phyloP scores from a whole-genome alignment of 2,113 vertebrate genomes.

The Oreotrochilus melanogaster region DNA sequence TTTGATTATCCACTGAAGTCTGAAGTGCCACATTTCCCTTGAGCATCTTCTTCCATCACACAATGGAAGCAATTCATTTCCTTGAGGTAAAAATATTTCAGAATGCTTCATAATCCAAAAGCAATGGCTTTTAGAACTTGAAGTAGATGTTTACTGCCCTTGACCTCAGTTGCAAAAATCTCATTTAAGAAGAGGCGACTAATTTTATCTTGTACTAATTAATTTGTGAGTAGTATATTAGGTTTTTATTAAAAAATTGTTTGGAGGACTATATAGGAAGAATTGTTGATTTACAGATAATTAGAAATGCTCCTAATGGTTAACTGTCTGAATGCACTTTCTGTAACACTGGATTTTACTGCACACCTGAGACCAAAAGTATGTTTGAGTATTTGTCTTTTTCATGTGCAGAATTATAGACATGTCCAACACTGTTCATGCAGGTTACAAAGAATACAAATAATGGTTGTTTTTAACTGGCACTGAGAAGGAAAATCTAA shows the following conservation, averaged over 20 bases:
- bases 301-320: slow-evolving; percentile 33
- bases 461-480: neutral
- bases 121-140: slow-evolving; percentile 17
- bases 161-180: slow-evolving; percentile 58
- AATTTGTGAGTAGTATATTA: slow-evolving; percentile 49
- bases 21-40: slow-evolving; percentile 15
- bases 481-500: neutral
- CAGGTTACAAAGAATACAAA: neutral
- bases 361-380: slow-evolving; percentile 27
- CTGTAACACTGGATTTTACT: slow-evolving; percentile 25
- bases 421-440: neutral
- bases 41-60: slow-evolving; percentile 1
- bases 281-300: slow-evolving; percentile 64
- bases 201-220: slow-evolving; percentile 52
- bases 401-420: neutral
- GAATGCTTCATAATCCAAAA: neutral
- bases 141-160: slow-evolving; percentile 21
- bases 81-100: neutral
- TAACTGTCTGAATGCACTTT: slow-evolving; percentile 24
- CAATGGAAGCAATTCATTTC: slow-evolving; percentile 35
- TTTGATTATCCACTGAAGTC: neutral
- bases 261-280: slow-evolving; percentile 33
- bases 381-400: neutral
- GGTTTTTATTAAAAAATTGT: slow-evolving; percentile 42
- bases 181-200: slow-evolving; percentile 35